Evolutionary conservation across 64 coral and sea anemone genomes (phyloP).

Genomic region (Montipora foliosa): DNA sequence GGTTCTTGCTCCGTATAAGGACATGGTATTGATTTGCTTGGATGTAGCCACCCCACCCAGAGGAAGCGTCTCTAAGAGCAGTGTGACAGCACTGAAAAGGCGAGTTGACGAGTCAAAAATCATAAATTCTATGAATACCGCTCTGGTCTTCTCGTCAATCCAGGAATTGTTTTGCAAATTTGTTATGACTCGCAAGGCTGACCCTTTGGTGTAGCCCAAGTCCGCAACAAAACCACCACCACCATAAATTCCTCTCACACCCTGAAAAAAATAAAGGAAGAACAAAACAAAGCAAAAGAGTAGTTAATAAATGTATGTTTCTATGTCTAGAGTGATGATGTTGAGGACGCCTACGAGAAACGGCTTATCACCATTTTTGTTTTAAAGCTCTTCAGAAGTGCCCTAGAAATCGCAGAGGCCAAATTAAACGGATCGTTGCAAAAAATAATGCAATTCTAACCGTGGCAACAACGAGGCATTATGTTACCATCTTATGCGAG

Average conservation of each 20-base stretch:
- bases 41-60: conserved; percentile 75
- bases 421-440: too few species aligned
- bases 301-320: neutral
- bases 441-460: too few species aligned
- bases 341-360: too few species aligned
- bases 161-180: conserved; percentile 81
- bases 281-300: neutral
- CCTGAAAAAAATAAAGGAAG: conserved; percentile 7
- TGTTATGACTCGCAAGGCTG: conserved; percentile 67
- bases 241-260: conserved; percentile 67
- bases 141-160: conserved; percentile 84
- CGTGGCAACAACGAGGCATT: too few species aligned
- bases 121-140: conserved; percentile 84
- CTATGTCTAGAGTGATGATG: too few species aligned
- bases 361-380: too few species aligned
- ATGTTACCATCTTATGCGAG: too few species aligned
- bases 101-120: conserved; percentile 80
- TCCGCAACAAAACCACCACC: conserved; percentile 92
- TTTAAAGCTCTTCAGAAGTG: too few species aligned
- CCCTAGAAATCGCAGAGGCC: too few species aligned
- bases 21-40: conserved; percentile 73
- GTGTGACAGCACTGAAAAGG: conserved; percentile 84
- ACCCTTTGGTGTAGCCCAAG: conserved; percentile 79
- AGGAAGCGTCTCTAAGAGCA: conserved; percentile 72
- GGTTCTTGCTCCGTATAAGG: conserved; percentile 79